Evolutionary conservation across 2,113 vertebrate species (phyloP).

Genomic region (Anolis sagrei): DNA sequence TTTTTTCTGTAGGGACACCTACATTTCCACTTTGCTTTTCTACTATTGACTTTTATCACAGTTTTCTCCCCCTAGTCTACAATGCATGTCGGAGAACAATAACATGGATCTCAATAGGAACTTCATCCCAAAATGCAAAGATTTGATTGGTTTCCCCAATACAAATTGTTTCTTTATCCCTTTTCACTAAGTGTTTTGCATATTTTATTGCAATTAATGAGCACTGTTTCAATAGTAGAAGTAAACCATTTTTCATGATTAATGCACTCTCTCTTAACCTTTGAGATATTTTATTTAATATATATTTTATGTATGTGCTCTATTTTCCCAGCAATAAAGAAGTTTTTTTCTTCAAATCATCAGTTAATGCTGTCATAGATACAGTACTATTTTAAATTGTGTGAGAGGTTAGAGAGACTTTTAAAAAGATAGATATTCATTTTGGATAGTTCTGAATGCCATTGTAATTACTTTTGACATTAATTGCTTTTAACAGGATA

Average conservation of each 20-base stretch:
- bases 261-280: conserved; percentile 1
- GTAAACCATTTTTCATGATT: conserved; percentile 14
- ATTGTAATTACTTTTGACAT: conserved; percentile 15
- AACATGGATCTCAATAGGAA: conserved; percentile 16
- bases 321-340: conserved; percentile 15
- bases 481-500: background rate
- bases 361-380: background rate
- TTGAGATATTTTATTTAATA: conserved; percentile 39
- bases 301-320: background rate
- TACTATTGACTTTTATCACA: conserved; percentile 11
- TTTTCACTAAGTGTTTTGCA: background rate
- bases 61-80: conserved; percentile 27
- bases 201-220: conserved; percentile 15
- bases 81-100: conserved; percentile 5
- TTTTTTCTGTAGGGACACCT: conserved; percentile 47
- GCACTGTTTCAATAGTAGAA: conserved; percentile 1
- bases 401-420: background rate
- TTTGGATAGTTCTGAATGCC: conserved; percentile 15
- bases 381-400: conserved; percentile 34
- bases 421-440: conserved; percentile 13
- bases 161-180: background rate
- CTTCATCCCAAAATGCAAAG: background rate
- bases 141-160: background rate
- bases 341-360: too few species aligned
- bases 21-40: conserved; percentile 46